These are phyloP conservation scores for Conus canariensis DNA, from an alignment of 2,888 invertebrate species.

Conservation along the genomic window DNA sequence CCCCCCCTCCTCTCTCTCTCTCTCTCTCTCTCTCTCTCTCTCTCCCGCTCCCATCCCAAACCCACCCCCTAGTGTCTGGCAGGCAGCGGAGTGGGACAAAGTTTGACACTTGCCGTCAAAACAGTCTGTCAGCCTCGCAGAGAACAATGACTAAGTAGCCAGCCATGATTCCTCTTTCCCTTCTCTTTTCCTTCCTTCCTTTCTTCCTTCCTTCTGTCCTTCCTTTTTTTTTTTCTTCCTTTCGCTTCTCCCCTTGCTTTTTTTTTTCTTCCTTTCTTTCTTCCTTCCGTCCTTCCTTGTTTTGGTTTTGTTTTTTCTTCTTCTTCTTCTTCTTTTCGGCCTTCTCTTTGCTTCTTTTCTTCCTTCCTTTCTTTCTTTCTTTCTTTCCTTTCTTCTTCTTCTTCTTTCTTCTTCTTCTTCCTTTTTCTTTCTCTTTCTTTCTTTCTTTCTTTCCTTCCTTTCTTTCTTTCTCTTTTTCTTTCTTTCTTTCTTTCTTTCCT, in stretches of 20 bases:
- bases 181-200: background rate
- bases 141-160: too few relatives aligned
- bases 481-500: too few relatives aligned
- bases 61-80: too few relatives aligned
- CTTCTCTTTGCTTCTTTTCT: background rate
- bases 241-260: background rate
- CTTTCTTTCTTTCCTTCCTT: background rate
- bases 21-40: constrained; percentile 2
- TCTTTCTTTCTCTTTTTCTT: too few relatives aligned
- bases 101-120: too few relatives aligned
- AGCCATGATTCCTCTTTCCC: background rate
- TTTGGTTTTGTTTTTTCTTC: background rate
- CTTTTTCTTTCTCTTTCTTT: too few relatives aligned
- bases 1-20: background rate
- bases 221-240: background rate
- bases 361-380: background rate
- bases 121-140: too few relatives aligned
- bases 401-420: background rate
- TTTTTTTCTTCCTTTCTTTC: background rate
- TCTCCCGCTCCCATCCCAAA: background rate
- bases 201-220: background rate
- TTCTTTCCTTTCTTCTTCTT: background rate
- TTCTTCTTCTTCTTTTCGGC: background rate
- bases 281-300: background rate
- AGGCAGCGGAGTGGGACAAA: too few relatives aligned